phyloP scores from a whole-genome alignment of 2,797 vertebrate species.

The Labeo calbasu region DNA sequence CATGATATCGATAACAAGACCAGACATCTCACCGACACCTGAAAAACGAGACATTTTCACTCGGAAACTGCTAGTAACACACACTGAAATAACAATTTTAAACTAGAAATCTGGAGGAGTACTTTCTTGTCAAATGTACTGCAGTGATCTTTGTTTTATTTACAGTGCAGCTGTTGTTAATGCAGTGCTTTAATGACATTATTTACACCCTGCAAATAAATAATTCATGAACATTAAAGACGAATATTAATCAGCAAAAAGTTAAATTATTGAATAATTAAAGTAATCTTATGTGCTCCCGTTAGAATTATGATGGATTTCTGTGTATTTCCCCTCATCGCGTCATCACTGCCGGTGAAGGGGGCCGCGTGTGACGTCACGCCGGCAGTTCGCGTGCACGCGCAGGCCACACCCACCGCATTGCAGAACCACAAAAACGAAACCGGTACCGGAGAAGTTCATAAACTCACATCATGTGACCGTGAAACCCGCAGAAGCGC shows the following conservation, averaged over 20 bases:
- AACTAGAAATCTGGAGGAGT: not conserved
- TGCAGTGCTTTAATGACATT: not conserved
- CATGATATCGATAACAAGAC: not conserved
- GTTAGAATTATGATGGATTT: not conserved
- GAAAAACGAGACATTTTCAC: too few relatives aligned
- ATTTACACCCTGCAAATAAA: not conserved
- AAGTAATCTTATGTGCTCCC: too few relatives aligned
- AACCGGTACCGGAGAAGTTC: conserved; percentile 46
- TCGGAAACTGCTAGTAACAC: too few relatives aligned
- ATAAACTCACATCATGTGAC: conserved; percentile 32
- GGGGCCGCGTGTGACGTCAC: conserved; percentile 18
- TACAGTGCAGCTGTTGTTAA: not conserved
- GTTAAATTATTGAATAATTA: too few relatives aligned
- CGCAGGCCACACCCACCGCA: conserved; percentile 64
- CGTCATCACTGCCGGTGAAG: not conserved
- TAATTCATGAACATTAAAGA: not conserved
- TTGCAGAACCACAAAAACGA: conserved; percentile 56
- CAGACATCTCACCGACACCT: not conserved
- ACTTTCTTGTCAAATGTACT: not conserved
- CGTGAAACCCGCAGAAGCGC: conserved; percentile 2
- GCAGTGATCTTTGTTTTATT: not conserved
- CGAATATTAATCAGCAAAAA: not conserved
- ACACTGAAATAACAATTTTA: too few relatives aligned
- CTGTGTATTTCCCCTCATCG: not conserved
- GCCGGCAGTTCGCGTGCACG: not conserved